A percentile compares a stretch with the other conserved stretches of the same genome.
phyloP scores from a whole-genome alignment of 2,113 vertebrate species.

The Rhinogobius similis region DNA sequence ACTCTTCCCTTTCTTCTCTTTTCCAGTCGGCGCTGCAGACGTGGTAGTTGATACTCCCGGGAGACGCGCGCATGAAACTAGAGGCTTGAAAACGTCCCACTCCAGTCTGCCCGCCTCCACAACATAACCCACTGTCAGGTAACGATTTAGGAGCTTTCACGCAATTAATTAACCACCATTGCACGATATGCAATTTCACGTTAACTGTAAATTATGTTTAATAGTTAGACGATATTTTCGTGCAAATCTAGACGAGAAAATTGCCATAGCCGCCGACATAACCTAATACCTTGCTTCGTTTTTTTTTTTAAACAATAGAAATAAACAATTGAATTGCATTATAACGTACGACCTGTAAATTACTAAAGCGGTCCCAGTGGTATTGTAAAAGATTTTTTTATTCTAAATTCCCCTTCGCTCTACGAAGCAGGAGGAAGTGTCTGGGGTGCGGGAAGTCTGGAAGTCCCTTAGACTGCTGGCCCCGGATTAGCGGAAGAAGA shows the following conservation, averaged over 20 bases:
- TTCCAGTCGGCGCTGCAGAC: constrained; percentile 65
- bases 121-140: constrained; percentile 32
- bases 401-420: no score
- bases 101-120: constrained; percentile 56
- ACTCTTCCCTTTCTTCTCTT: constrained; percentile 30
- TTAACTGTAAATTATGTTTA: not conserved
- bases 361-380: no score
- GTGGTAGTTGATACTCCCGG: constrained; percentile 67
- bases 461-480: no score
- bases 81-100: constrained; percentile 45
- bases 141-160: constrained; percentile 32
- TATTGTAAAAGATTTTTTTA: no score
- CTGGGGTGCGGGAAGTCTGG: no score
- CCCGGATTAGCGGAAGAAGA: no score
- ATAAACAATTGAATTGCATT: no score
- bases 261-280: not conserved
- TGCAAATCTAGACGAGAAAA: not conserved
- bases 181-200: not conserved
- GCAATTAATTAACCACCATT: not conserved
- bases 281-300: not conserved
- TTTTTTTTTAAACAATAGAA: no score
- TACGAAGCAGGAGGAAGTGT: no score
- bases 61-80: constrained; percentile 55
- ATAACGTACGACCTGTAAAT: no score
- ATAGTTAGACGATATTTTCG: not conserved